Percentiles rank a stretch among this genome's conserved stretches.
Conservation (phyloP, 2,113 vertebrate genomes). For the Indri indri region DNA sequence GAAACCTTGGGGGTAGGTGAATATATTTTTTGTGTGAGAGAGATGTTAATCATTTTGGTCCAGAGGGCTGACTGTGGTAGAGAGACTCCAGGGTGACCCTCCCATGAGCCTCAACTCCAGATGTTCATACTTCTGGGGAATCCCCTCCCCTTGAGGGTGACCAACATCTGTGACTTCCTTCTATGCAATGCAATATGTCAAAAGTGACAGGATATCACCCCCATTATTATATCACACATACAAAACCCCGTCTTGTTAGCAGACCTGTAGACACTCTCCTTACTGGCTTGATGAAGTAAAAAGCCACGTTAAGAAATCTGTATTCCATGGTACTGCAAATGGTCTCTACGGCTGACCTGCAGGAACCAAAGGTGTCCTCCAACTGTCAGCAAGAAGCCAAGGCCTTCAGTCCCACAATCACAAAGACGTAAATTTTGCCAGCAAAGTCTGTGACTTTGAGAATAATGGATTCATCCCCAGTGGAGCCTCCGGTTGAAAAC, state of each 20-base stretch:
- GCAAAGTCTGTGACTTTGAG: neutral
- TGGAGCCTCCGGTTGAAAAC: no score
- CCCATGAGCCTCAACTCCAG: neutral
- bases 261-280: neutral
- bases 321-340: neutral
- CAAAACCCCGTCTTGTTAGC: neutral
- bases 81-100: neutral
- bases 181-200: neutral
- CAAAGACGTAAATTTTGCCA: neutral
- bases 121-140: neutral
- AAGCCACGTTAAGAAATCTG: neutral
- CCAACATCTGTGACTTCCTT: neutral
- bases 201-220: neutral
- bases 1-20: neutral
- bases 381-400: neutral
- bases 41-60: neutral
- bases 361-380: neutral
- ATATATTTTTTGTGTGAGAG: neutral
- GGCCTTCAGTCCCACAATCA: neutral
- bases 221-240: no score
- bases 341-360: neutral
- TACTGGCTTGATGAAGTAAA: neutral
- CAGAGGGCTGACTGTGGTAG: neutral
- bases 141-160: neutral
- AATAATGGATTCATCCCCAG: neutral